phyloP scores from a whole-genome alignment of 2,888 invertebrate genomes.

The Drosophila neonasuta region DNA sequence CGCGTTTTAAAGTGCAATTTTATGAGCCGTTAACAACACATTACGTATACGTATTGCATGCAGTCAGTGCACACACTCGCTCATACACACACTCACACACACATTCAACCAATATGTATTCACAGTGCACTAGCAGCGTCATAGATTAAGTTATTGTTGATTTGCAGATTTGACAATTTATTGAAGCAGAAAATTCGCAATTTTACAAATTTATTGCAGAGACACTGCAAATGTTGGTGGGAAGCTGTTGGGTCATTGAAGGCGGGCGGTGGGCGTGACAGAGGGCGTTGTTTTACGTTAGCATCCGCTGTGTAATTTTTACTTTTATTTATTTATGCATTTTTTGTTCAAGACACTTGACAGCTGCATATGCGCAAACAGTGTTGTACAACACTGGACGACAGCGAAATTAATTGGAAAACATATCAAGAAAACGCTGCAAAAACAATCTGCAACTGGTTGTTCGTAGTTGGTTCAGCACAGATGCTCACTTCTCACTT shows the following conservation, averaged over 20 bases:
- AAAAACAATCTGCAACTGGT: constrained; percentile 22
- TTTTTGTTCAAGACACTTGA: constrained; percentile 33
- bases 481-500: not conserved
- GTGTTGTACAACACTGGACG: constrained; percentile 44
- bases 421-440: constrained; percentile 36
- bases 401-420: constrained; percentile 63
- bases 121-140: constrained; percentile 16
- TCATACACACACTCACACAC: not conserved
- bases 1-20: constrained; percentile 69
- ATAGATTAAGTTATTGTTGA: constrained; percentile 63
- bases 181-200: constrained; percentile 64
- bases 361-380: constrained; percentile 36
- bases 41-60: constrained; percentile 57
- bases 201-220: constrained; percentile 67
- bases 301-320: constrained; percentile 28
- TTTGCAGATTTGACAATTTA: constrained; percentile 71
- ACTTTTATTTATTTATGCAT: constrained; percentile 19
- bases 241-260: not conserved
- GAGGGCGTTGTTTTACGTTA: constrained; percentile 12
- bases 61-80: constrained; percentile 17
- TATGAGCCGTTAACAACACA: constrained; percentile 70
- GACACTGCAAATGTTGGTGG: constrained; percentile 7
- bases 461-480: not conserved
- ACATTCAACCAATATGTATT: not conserved
- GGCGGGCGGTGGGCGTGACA: no score